Evolutionary conservation across 1,140 invertebrate genomes (phyloP).

Genomic region (Thaumatotibia leucotreta): DNA sequence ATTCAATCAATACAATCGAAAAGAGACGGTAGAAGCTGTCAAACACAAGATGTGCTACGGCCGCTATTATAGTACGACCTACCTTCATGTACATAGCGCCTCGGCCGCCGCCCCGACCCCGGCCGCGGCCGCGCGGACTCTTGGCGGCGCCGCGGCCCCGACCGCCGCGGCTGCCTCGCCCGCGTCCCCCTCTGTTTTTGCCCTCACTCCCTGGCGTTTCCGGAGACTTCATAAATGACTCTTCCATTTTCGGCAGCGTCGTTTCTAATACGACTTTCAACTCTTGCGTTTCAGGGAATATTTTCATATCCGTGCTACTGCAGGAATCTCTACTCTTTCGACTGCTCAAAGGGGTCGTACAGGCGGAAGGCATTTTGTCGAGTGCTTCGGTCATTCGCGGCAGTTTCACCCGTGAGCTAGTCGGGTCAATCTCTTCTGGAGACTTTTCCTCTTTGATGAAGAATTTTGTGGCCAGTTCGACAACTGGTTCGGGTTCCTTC

Average conservation of each 20-base stretch:
- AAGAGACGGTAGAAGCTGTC: no score
- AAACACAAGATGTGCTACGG: no score
- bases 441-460: constrained; percentile 32
- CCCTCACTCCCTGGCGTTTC: constrained; percentile 37
- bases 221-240: constrained; percentile 45
- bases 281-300: constrained; percentile 38
- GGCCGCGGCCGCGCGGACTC: constrained; percentile 31
- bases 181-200: constrained; percentile 37
- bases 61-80: no score
- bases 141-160: constrained; percentile 28
- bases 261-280: constrained; percentile 46
- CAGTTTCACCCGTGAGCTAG: constrained; percentile 61
- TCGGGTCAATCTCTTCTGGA: constrained; percentile 50
- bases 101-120: constrained; percentile 53
- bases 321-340: constrained; percentile 39
- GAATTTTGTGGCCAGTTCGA: constrained; percentile 37
- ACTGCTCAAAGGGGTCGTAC: constrained; percentile 56
- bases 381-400: constrained; percentile 66
- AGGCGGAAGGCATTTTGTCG: constrained; percentile 55
- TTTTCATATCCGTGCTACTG: constrained; percentile 25
- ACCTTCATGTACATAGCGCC: constrained; percentile 70
- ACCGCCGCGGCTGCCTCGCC: constrained; percentile 43
- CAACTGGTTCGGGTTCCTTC: constrained; percentile 19
- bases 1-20: no score
- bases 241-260: constrained; percentile 40